These are phyloP conservation scores for Drosophila yooni DNA, from an alignment of 2,888 invertebrate genomes.

Conservation along the genomic window DNA sequence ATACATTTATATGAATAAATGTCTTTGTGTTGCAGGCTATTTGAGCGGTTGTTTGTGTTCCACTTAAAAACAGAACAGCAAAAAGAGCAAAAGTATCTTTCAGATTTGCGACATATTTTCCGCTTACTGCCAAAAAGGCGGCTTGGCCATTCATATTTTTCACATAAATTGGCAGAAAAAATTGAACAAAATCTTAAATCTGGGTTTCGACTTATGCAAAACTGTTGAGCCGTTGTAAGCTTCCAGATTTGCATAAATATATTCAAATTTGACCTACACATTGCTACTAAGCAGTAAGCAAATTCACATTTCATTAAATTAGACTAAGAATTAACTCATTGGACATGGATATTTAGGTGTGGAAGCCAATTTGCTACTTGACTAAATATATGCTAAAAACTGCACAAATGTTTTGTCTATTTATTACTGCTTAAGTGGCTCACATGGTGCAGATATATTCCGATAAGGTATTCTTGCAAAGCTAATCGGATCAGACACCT, in stretches of 20 bases:
- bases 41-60: constrained; percentile 77
- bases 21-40: constrained; percentile 47
- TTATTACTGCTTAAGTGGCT: constrained; percentile 21
- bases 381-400: constrained; percentile 21
- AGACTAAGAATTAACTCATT: constrained; percentile 56
- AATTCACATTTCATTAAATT: constrained; percentile 52
- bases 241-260: constrained; percentile 56
- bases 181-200: constrained; percentile 19
- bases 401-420: constrained; percentile 2
- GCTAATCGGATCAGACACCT: background rate
- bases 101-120: constrained; percentile 57
- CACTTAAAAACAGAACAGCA: constrained; percentile 74
- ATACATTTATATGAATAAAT: constrained; percentile 16
- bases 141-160: constrained; percentile 21
- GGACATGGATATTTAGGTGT: constrained; percentile 50
- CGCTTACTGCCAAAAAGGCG: constrained; percentile 35
- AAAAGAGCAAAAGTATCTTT: constrained; percentile 60
- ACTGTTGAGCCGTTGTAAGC: constrained; percentile 37
- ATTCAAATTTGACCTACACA: constrained; percentile 17
- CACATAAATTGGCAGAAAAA: constrained; percentile 38
- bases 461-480: background rate
- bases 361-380: constrained; percentile 52
- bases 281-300: constrained; percentile 30
- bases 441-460: background rate
- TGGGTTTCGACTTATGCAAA: constrained; percentile 55